Conservation (phyloP, 2,113 vertebrate genomes). For the Zosterops hypoxanthus region DNA sequence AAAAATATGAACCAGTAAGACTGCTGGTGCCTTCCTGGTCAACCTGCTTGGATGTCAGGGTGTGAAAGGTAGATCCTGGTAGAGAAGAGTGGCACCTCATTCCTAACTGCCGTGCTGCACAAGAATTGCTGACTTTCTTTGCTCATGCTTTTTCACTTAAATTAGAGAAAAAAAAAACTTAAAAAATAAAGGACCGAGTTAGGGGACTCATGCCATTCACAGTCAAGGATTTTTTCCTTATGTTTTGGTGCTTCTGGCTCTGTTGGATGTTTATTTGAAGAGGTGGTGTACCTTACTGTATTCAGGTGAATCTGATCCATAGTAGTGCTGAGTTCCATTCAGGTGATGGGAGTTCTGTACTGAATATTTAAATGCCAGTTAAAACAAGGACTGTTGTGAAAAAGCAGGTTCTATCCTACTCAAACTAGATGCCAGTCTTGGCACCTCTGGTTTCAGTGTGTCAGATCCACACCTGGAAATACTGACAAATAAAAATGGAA, state of each 20-base stretch:
- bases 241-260: not conserved
- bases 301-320: not conserved
- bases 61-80: not conserved
- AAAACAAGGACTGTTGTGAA: not conserved
- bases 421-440: not conserved
- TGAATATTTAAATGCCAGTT: not conserved
- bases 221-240: not conserved
- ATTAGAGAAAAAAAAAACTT: not conserved
- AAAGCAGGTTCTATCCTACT: not conserved
- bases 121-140: not conserved
- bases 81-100: not conserved
- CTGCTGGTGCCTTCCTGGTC: not conserved
- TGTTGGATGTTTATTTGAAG: not conserved
- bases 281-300: not conserved
- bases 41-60: not conserved
- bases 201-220: not conserved
- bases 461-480: not conserved
- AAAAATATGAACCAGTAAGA: not conserved
- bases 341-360: not conserved
- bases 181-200: not conserved
- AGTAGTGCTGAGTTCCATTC: not conserved
- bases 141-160: not conserved
- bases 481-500: not conserved
- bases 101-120: not conserved
- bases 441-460: not conserved